Conservation (phyloP, 2,797 vertebrate species). For the Novumbra hubbsi region DNA sequence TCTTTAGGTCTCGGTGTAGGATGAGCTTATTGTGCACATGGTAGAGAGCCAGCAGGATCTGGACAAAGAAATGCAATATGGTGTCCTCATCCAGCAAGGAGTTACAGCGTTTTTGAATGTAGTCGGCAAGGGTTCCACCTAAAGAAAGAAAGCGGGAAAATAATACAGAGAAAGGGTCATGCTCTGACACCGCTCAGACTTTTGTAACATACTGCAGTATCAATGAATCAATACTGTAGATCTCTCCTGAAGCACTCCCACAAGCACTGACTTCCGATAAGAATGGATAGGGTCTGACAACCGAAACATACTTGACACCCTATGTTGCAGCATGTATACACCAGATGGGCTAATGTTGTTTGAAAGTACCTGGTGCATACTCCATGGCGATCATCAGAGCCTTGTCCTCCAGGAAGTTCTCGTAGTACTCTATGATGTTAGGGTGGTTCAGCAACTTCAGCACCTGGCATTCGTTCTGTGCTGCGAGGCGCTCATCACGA, state of each 20-base stretch:
- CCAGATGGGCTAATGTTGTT: conserved; percentile 36
- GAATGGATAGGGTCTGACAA: conserved; percentile 11
- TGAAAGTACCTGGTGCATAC: conserved; percentile 87
- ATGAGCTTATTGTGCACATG: conserved; percentile 98
- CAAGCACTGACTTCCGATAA: conserved; percentile 9
- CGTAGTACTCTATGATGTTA: conserved; percentile 97
- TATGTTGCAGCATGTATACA: conserved; percentile 16
- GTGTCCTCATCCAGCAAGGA: conserved; percentile 96
- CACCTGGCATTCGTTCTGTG: conserved; percentile 98
- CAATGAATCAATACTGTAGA: background rate
- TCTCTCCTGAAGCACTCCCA: conserved; percentile 13
- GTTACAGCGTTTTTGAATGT: conserved; percentile 96
- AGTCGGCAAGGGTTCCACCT: conserved; percentile 94
- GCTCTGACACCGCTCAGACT: background rate
- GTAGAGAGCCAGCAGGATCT: conserved; percentile 94
- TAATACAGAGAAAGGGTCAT: background rate
- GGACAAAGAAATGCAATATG: conserved; percentile 97
- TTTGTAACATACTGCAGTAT: background rate
- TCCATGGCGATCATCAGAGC: conserved; percentile 99
- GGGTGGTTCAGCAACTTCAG: conserved; percentile 97
- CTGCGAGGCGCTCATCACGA: conserved; percentile 91
- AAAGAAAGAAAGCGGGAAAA: conserved; percentile 25
- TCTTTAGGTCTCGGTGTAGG: conserved; percentile 96
- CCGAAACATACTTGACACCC: conserved; percentile 9
- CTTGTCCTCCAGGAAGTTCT: conserved; percentile 98